Evolutionary conservation across 2,888 invertebrate genomes (phyloP).

Genomic region (Heliconius aoede): DNA sequence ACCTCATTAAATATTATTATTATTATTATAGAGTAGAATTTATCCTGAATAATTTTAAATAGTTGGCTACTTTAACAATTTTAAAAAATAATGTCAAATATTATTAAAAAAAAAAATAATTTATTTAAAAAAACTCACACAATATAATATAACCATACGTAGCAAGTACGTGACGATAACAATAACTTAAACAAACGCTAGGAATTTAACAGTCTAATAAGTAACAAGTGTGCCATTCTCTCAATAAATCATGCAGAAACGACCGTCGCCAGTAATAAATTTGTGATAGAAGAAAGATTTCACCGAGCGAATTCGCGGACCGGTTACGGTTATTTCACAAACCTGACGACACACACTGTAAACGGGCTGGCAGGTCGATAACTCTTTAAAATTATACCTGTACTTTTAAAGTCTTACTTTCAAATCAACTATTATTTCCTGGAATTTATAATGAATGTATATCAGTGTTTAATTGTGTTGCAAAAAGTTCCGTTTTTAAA

Average conservation of each 20-base stretch:
- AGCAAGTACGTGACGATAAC: not conserved
- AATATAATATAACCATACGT: not conserved
- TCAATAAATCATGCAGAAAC: conserved; percentile 26
- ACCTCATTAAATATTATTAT: too few species aligned
- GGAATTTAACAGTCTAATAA: conserved; percentile 9
- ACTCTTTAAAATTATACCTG: conserved; percentile 32
- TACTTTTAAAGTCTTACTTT: conserved; percentile 21
- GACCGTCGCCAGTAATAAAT: conserved; percentile 21
- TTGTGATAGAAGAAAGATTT: conserved; percentile 30
- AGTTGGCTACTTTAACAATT: not conserved
- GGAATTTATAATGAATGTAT: conserved; percentile 9
- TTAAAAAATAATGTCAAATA: not conserved
- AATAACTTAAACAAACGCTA: not conserved
- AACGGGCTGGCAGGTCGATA: conserved; percentile 32
- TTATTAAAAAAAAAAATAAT: not conserved
- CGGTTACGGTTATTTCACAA: conserved; percentile 41
- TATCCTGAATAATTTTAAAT: not conserved
- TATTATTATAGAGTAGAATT: too few species aligned
- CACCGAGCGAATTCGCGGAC: conserved; percentile 32
- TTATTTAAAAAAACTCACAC: not conserved
- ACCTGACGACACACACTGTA: conserved; percentile 26
- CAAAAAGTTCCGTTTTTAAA: not conserved
- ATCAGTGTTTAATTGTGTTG: not conserved
- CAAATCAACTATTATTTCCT: conserved; percentile 24
- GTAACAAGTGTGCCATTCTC: conserved; percentile 1